Evolutionary conservation across 2,113 vertebrate species (phyloP).

Genomic region (Lichenostomus cassidix): DNA sequence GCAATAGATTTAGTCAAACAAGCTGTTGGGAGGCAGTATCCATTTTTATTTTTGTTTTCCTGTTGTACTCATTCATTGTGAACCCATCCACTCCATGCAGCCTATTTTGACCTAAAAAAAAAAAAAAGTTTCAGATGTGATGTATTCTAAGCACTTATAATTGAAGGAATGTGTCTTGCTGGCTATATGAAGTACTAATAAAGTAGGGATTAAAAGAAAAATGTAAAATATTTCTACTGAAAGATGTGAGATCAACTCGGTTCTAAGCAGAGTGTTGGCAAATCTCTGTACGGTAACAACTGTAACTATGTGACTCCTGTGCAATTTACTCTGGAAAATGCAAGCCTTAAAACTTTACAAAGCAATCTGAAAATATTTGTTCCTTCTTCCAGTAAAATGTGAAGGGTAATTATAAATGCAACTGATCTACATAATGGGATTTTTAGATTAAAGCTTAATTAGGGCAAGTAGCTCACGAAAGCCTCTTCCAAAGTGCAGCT

Average conservation of each 20-base stretch:
- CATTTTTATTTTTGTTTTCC: background rate
- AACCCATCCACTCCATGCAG: background rate
- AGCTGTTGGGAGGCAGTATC: background rate
- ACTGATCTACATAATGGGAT: slow-evolving; percentile 10
- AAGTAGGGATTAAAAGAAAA: background rate
- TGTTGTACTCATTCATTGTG: background rate
- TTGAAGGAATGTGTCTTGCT: background rate
- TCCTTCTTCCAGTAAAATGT: background rate
- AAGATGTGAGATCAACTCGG: background rate
- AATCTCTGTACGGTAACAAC: background rate
- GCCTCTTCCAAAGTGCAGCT: background rate
- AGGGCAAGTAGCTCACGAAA: background rate
- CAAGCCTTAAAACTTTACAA: background rate
- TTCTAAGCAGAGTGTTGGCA: background rate
- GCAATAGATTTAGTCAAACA: background rate
- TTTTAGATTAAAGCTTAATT: slow-evolving; percentile 45
- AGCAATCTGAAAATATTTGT: background rate
- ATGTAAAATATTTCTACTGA: background rate
- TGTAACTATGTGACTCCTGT: background rate
- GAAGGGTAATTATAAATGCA: background rate
- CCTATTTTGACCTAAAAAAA: background rate
- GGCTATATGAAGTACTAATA: background rate
- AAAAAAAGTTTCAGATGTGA: background rate
- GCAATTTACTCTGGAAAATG: background rate
- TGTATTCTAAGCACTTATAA: background rate